Evolutionary conservation across 2,888 invertebrate species (phyloP), one percentile per base, ranked within the genome.

Genomic region (Heliconius erato): DNA sequence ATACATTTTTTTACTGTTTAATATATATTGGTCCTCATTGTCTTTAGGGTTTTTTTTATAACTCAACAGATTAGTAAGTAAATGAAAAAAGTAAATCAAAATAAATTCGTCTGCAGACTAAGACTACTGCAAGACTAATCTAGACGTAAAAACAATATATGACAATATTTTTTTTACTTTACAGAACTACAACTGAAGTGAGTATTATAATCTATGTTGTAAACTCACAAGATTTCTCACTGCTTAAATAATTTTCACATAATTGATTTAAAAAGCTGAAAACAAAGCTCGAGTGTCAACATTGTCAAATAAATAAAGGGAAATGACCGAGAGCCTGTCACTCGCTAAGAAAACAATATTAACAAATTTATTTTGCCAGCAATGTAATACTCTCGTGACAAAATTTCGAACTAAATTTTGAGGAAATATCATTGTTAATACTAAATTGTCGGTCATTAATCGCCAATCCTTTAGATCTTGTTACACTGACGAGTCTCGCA

Each of bases 321-420:
- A 59, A 80, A 69, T 85, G 85, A 87, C 86, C 68, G 85, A 86
- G 81, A 44, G 82, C 82, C 82, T 84, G 85, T 84, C 82, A 80
- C 67, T 80, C 65, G 44, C 68, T 79, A 83, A 65, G 74, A 76
- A 84, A 83, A 84, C 79, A 85, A 84, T 82, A 83, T 83, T 26
- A 76, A 84, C 69, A 77, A 82, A 84, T 84, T 63, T 85, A 78
- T 83, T 81, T 81, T 76, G 40, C 71, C 28, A 65, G 67, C 40
- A 81, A 82, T 54, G 76, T 68, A 74, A 77, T 80, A 72, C 35
- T 12, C 44, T 54, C 65, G 16, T 40, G 14, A 59, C 40, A n/a
- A 74, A 84, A 83, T 79, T 77, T 68, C 6, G 12, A 59, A 79
- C 72, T 79, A 69, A 71, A 72, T 28, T 81, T 67, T 32, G 35